Evolutionary conservation across 2,888 invertebrate genomes (phyloP).

Genomic region (Stratiomys singularior): DNA sequence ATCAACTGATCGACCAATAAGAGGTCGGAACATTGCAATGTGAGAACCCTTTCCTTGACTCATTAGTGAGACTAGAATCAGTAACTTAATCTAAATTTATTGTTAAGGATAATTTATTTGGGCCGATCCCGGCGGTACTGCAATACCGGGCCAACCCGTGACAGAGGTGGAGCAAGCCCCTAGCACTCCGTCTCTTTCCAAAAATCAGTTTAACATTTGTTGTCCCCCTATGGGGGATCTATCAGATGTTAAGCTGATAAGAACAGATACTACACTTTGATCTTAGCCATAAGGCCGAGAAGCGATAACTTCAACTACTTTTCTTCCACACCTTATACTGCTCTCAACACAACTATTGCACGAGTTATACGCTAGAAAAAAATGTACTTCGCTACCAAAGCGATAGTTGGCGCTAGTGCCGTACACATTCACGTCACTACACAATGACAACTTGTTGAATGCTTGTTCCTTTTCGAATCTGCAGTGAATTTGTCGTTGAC

Average conservation of each 20-base stretch:
- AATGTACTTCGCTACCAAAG: no score
- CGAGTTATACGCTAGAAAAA: neutral
- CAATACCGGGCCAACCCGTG: conserved; percentile 76
- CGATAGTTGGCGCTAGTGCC: no score
- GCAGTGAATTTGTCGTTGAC: no score
- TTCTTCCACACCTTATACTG: neutral
- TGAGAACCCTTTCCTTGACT: no score
- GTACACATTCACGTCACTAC: no score
- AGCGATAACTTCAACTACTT: conserved; percentile 61
- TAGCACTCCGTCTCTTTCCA: conserved; percentile 69
- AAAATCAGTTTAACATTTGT: conserved; percentile 70
- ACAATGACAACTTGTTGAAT: no score
- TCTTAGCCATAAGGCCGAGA: conserved; percentile 71
- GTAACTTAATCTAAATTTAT: neutral
- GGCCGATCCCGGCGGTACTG: conserved; percentile 72
- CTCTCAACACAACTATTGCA: neutral
- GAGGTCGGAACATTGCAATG: no score
- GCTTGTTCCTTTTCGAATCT: no score
- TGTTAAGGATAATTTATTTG: conserved; percentile 53
- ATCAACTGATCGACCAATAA: no score
- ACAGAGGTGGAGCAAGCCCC: conserved; percentile 75
- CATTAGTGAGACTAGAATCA: no score
- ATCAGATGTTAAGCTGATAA: conserved; percentile 78
- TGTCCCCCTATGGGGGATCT: conserved; percentile 68
- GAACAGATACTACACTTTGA: conserved; percentile 75